Base-by-base conservation (phyloP, 2,113 vertebrate species). In the Chelonoidis abingdonii region DNA sequence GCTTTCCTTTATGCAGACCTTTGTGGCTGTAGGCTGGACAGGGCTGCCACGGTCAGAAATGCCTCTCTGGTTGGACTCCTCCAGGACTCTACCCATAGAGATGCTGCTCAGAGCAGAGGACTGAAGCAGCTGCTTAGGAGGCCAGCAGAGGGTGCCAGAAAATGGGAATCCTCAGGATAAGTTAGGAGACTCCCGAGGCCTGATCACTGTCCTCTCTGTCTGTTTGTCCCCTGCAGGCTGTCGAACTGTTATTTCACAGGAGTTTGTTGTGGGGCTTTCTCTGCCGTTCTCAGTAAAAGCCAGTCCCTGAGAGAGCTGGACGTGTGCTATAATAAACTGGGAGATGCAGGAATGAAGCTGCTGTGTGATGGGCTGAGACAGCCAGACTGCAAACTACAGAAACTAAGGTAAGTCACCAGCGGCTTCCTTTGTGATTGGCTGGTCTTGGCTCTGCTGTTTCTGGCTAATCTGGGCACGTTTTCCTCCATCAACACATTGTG, bases 341-440 rank as follows among this genome's bases (percentile, higher is more conserved):
- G 90, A 1, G 59, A 92, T 35, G 35, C 35, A 0, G 97, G 94
- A 50, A 54, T 97, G n/a, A 69, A 52, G 0, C 1, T 38, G 38
- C 84, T 98, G 84, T 92, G 83, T 3, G 76, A 95, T 10, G 94
- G 94, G 84, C 89, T 96, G 56, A 93, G 83, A 57, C 92, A 90
- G 69, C 92, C 96, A 44, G 10, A 19, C 44, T 96, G 97, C 91
- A 87, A 1, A 27, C 92, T 97, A 22, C 83, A 85, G 84, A 95
- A 75, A 3, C 92, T 97, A 53, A 82, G 94, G 97, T 95, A 47
- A 94, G 94, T 41, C 38, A 13, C 16, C 65, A 72, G 65, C 10
- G 19, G 65, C 19, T 72, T 72, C n/a, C 13, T 38, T 72, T 22
- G 65, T 38, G 3, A 44, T 31, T 29, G 25, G 21, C 56, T 49